A percentile compares a stretch with the other conserved stretches of the same genome.
Conservation (phyloP, 2,888 invertebrate species). For the Erebia epiphron region DNA sequence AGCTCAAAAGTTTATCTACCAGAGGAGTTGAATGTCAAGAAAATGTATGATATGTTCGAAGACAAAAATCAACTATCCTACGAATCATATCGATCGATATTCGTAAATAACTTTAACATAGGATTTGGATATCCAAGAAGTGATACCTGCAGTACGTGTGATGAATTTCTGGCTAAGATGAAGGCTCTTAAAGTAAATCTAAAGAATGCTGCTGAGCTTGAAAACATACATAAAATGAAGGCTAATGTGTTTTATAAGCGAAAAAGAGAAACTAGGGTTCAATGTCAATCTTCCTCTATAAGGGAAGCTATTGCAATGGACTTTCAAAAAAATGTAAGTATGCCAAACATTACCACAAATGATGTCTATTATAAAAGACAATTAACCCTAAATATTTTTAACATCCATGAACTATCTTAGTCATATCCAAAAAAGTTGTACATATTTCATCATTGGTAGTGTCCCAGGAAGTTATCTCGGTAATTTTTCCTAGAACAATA, state of each 20-base stretch:
- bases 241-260: not conserved
- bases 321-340: conserved; percentile 39
- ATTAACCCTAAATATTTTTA: conserved; percentile 38
- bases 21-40: conserved; percentile 38
- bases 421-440: no score
- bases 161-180: not conserved
- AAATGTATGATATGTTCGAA: conserved; percentile 23
- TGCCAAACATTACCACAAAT: conserved; percentile 1
- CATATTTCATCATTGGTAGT: no score
- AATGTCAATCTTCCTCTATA: conserved; percentile 32
- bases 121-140: not conserved
- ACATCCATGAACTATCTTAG: conserved; percentile 44
- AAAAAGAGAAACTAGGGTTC: conserved; percentile 30
- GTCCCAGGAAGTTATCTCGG: no score
- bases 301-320: conserved; percentile 38
- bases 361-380: not conserved
- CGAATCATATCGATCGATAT: not conserved
- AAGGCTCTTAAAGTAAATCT: not conserved
- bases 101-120: not conserved
- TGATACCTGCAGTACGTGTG: not conserved
- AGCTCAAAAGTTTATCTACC: conserved; percentile 40
- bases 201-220: not conserved
- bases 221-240: not conserved
- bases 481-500: no score
- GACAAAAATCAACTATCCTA: conserved; percentile 6